These are phyloP conservation scores for Aphaenogaster floridana DNA, from an alignment of 1,140 invertebrate species.

Conservation along the genomic window DNA sequence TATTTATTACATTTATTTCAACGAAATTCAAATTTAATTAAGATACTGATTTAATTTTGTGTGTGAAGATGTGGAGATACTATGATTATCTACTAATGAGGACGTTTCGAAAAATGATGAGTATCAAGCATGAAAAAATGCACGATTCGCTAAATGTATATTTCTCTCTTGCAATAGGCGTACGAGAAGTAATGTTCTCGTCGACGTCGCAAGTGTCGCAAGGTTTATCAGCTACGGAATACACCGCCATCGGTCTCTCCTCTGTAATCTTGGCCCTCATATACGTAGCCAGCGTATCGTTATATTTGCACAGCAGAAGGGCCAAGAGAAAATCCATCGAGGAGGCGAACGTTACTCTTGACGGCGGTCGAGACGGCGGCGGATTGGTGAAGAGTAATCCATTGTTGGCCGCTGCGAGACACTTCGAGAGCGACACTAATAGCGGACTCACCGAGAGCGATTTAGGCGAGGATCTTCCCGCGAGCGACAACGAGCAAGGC, in stretches of 20 bases:
- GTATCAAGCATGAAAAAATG: neutral
- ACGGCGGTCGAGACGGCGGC: conserved; percentile 85
- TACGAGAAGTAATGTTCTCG: conserved; percentile 93
- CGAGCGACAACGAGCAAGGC: conserved; percentile 80
- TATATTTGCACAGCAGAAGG: conserved; percentile 91
- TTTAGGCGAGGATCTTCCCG: conserved; percentile 81
- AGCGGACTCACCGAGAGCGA: conserved; percentile 84
- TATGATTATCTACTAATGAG: neutral
- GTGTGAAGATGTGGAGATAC: neutral
- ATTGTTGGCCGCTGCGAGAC: conserved; percentile 88
- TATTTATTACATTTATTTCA: conserved; percentile 4
- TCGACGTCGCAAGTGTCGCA: conserved; percentile 89
- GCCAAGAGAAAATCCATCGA: conserved; percentile 78
- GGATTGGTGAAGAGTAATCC: conserved; percentile 92
- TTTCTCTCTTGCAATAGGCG: conserved; percentile 85
- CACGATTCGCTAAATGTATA: neutral
- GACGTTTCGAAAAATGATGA: neutral
- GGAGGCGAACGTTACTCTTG: conserved; percentile 80
- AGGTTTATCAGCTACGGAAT: conserved; percentile 90
- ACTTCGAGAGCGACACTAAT: conserved; percentile 88
- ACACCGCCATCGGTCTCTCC: conserved; percentile 93
- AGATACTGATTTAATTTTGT: conserved; percentile 3
- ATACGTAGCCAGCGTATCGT: conserved; percentile 93
- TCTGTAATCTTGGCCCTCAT: conserved; percentile 93
- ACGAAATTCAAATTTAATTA: conserved; percentile 1